Base-by-base conservation (phyloP, 2,888 invertebrate genomes). In the Euzetes globulus region DNA sequence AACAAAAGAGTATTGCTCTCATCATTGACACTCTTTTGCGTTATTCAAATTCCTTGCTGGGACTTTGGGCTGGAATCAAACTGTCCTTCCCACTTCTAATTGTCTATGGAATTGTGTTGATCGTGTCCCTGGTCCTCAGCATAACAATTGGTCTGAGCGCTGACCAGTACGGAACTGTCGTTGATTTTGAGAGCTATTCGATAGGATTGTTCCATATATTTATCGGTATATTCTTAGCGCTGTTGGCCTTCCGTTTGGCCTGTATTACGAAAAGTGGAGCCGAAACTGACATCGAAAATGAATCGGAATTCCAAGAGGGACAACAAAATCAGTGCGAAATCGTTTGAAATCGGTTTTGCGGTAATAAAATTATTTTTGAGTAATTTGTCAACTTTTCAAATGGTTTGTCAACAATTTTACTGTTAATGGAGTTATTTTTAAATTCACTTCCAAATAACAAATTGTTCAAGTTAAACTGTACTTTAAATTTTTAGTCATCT, bases 281-380 rank as follows among this genome's bases (percentile, higher is more conserved):
- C 27, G 47, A 70, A 22, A 47, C 4, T 5, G 47, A 41, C 13
- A 41, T 70, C 13, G 70, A 70, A 41, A 70, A 2, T 27, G 70
- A 37, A 25, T 27, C 22, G 1, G 70, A 70, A 47, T 15, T 27
- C 15, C 47, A 70, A 47, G 70, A 70, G 25, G 63, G 37, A 33
- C 29, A 33, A 65, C 70, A 70, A 19, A 70, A 70, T 47, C 70
- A 70, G 22, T 70, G 70, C 27, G 70, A 70, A 70, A 70, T 70
- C 19, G 70, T 70, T 47, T 70, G 25, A 60, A 27, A 52, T 52
- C 9, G 13, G n/a, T 19, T 13, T 4, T 6, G 1, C 4, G 22
- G 22, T 22, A 52, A 52, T n/a, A 5, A 5, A 19, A 6, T 19
- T 22, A 52, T 52, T 45, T 45, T 7, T 45, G 7, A 45, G 15